Evolutionary conservation across 2,888 invertebrate species (phyloP).

Genomic region (Lathronympha strigana): DNA sequence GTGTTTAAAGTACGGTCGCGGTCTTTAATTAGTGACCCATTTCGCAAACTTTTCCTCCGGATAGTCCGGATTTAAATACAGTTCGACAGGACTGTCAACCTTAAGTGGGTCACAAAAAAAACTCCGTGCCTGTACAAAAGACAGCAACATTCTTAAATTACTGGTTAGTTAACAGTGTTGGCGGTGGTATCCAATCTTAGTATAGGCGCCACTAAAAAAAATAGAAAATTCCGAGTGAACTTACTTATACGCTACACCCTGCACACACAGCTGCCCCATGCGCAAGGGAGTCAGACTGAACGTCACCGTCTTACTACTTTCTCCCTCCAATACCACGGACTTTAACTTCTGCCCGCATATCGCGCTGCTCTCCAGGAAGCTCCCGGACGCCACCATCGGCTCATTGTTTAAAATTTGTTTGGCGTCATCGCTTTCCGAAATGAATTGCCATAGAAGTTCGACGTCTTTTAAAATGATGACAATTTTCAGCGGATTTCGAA

Average conservation of each 20-base stretch:
- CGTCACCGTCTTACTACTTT: conserved; percentile 85
- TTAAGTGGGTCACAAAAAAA: too few species aligned
- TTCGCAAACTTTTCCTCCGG: too few species aligned
- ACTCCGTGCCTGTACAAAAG: too few species aligned
- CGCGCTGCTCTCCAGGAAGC: conserved; percentile 62
- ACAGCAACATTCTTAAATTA: too few species aligned
- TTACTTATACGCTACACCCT: conserved; percentile 89
- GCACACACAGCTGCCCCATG: conserved; percentile 89
- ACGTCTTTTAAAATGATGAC: conserved; percentile 88
- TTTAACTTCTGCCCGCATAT: conserved; percentile 85
- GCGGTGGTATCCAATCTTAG: too few species aligned
- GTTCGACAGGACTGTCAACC: too few species aligned
- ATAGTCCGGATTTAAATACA: too few species aligned
- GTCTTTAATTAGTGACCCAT: too few species aligned
- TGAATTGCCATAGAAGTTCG: conserved; percentile 89
- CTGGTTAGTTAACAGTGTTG: too few species aligned
- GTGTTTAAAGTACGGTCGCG: too few species aligned
- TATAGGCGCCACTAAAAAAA: too few species aligned
- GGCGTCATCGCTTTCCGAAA: conserved; percentile 53
- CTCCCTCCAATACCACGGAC: conserved; percentile 83
- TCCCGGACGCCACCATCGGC: conserved; percentile 62
- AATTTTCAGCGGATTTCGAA: conserved; percentile 91
- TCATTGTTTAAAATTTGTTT: conserved; percentile 63
- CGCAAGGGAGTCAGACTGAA: conserved; percentile 89
- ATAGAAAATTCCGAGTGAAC: neutral